phyloP scores from a whole-genome alignment of 2,888 invertebrate species.

The Dolomedes plantarius region DNA sequence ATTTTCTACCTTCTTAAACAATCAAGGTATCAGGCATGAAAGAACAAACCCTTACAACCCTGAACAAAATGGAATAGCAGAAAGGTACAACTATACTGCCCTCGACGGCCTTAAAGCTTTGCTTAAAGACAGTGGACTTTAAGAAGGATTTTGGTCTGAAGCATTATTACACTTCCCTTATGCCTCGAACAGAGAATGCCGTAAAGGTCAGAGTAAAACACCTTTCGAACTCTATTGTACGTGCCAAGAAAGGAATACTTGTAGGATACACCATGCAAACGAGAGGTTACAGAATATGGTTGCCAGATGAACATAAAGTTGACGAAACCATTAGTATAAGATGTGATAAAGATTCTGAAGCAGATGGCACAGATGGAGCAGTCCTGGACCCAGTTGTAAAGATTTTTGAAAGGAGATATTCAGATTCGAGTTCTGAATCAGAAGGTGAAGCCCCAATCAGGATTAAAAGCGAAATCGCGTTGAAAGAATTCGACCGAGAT shows the following conservation, averaged over 20 bases:
- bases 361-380: too few relatives aligned
- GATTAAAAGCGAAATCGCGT: too few relatives aligned
- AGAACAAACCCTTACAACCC: neutral
- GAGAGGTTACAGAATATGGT: too few relatives aligned
- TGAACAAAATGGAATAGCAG: slow-evolving; percentile 10
- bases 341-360: too few relatives aligned
- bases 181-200: slow-evolving; percentile 4
- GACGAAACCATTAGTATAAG: too few relatives aligned
- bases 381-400: too few relatives aligned
- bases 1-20: neutral
- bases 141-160: slow-evolving; percentile 14
- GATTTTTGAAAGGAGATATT: too few relatives aligned
- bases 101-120: slow-evolving; percentile 3
- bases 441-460: too few relatives aligned
- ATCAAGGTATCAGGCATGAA: neutral
- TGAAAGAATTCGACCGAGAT: too few relatives aligned
- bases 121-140: neutral
- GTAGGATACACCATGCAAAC: too few relatives aligned
- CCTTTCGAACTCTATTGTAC: slow-evolving; percentile 7
- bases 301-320: too few relatives aligned
- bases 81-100: slow-evolving; percentile 26
- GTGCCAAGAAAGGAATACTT: neutral
- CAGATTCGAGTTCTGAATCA: too few relatives aligned
- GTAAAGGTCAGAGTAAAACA: neutral
- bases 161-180: neutral